Evolutionary conservation across 2,113 vertebrate species (phyloP).

Genomic region (Probosciger aterrimus): DNA sequence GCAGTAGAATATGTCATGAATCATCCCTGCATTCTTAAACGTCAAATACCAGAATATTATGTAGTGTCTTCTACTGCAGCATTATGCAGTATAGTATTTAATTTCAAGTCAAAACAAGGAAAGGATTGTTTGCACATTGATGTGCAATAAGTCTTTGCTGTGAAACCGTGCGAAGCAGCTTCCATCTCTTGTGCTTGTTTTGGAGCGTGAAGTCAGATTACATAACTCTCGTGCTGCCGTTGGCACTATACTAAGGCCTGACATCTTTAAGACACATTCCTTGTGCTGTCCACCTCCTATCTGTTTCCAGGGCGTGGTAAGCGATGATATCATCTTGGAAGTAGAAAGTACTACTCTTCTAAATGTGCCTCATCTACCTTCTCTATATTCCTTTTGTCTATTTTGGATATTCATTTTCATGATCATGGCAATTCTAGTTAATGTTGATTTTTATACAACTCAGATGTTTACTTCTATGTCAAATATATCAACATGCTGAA

Average conservation of each 20-base stretch:
- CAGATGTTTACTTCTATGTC: background rate
- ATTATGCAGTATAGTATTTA: background rate
- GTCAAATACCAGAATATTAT: background rate
- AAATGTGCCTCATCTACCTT: background rate
- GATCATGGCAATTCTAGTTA: background rate
- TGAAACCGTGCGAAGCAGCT: background rate
- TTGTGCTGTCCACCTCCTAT: background rate
- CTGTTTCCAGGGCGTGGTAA: background rate
- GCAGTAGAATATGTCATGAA: background rate
- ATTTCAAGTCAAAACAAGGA: background rate
- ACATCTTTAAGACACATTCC: background rate
- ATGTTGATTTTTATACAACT: background rate
- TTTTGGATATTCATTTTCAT: background rate
- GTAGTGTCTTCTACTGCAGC: background rate
- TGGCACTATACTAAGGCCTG: background rate
- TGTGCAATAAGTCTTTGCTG: background rate
- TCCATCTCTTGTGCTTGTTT: background rate
- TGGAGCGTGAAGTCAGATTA: background rate
- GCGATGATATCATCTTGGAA: background rate
- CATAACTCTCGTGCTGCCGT: background rate
- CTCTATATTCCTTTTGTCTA: background rate
- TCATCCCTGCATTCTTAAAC: background rate
- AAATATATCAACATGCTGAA: background rate
- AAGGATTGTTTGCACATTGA: background rate
- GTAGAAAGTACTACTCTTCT: background rate